Evolutionary conservation across 1,140 invertebrate genomes (phyloP).

Genomic region (Drosophila kepulauana): DNA sequence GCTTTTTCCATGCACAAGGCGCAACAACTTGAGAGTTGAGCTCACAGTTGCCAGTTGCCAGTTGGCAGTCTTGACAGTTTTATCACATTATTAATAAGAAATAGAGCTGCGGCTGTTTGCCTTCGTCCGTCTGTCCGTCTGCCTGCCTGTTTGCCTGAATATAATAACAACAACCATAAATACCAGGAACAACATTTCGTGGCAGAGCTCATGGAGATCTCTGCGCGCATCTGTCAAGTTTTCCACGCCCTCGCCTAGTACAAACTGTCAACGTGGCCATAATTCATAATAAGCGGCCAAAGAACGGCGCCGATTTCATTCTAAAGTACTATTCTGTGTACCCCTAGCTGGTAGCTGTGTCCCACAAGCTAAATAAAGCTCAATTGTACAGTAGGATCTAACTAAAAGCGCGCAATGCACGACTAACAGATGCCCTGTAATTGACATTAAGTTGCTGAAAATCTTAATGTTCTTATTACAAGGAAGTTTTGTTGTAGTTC

Average conservation of each 20-base stretch:
- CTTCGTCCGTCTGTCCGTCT: not conserved
- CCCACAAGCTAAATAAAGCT: conserved; percentile 22
- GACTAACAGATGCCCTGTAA: conserved; percentile 4
- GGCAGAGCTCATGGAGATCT: conserved; percentile 43
- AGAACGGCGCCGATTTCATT: conserved; percentile 66
- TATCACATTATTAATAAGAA: conserved; percentile 84
- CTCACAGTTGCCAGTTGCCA: conserved; percentile 25
- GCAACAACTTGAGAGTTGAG: conserved; percentile 44
- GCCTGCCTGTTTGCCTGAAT: conserved; percentile 13
- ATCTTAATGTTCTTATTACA: no score
- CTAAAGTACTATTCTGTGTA: conserved; percentile 28
- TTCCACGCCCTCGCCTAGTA: conserved; percentile 78
- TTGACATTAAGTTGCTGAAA: not conserved
- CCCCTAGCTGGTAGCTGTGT: conserved; percentile 34
- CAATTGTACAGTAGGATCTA: conserved; percentile 14
- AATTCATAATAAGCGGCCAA: conserved; percentile 78
- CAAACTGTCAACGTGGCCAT: conserved; percentile 82
- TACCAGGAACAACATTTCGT: conserved; percentile 68
- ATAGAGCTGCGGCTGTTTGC: conserved; percentile 57
- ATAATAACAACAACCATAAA: conserved; percentile 40
- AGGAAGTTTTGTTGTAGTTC: no score
- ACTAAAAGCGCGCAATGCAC: not conserved
- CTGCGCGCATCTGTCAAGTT: conserved; percentile 79
- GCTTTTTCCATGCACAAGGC: conserved; percentile 34
- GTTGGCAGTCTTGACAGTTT: conserved; percentile 74